Base-by-base conservation (phyloP, 2,797 vertebrate species). In the Spatula clypeata region DNA sequence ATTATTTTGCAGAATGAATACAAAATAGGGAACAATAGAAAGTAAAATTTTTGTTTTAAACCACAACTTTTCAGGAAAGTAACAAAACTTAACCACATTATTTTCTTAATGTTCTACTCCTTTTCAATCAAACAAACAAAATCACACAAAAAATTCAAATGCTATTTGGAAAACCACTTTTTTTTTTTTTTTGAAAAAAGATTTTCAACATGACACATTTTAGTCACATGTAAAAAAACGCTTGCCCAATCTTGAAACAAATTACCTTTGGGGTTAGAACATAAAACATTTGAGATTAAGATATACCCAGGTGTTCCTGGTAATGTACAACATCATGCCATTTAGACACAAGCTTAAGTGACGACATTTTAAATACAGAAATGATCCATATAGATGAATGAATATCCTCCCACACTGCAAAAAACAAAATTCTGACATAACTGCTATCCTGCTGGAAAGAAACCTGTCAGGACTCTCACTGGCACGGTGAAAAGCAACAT, bases 391-490 rank as follows among this genome's bases (percentile, higher is more conserved):
- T 1, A 64, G 57, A 83, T 14, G 7, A 82, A 83, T 14, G 8
- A 82, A 70, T 84, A 55, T 8, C 45, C 11, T n/a, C 80, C 70
- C 31, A 88, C 49, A 67, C 77, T 47, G 73, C 2, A 4, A 79
- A 90, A 90, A 42, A 60, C 88, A 26, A 87, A 89, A 83, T 72
- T 67, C 36, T 40, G 65, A 79, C 55, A 51, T 85, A 94, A 76
- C 20, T 94, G 80, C 80, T 74, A 85, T 80, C 83, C 86, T 57
- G 66, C 74, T 94, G 91, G 20, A 93, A 82, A 92, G 90, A 89
- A 96, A 96, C 40, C 90, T 96, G 96, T 93, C 96, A 97, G 77
- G 77, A 77, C 70, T 97, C 80, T 95, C 44, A 47, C 67, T 82
- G 84, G 88, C 80, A 95, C 67, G 0, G 6, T 67, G 77, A 94